These are phyloP conservation scores for Ondatra zibethicus DNA, from an alignment of 2,113 vertebrate species.

Conservation along the genomic window DNA sequence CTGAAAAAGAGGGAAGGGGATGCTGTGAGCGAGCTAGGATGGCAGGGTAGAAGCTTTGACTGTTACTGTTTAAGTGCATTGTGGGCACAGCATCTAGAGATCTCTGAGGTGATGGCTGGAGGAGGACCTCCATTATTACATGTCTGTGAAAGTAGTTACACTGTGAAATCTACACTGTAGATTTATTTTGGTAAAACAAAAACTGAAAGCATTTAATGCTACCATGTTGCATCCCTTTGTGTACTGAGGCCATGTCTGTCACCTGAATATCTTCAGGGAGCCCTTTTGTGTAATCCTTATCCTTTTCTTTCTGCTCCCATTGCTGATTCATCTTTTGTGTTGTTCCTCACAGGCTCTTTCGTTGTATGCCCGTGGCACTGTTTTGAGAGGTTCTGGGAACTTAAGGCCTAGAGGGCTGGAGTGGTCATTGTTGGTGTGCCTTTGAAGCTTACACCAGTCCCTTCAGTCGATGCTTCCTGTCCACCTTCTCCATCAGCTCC, in stretches of 20 bases:
- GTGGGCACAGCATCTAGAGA: background rate
- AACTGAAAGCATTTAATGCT: background rate
- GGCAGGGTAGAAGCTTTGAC: background rate
- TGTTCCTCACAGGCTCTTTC: background rate
- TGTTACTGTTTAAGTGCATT: background rate
- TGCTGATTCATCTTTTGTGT: background rate
- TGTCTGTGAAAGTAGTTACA: background rate
- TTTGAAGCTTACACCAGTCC: background rate
- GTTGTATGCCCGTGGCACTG: background rate
- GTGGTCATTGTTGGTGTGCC: background rate
- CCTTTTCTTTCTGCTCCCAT: background rate
- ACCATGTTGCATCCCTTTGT: background rate
- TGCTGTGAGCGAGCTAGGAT: background rate
- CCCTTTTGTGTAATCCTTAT: background rate
- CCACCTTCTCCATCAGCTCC: background rate
- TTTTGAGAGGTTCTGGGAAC: background rate
- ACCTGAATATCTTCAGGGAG: background rate
- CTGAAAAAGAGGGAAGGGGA: background rate
- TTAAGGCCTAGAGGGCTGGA: background rate
- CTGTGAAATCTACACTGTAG: background rate
- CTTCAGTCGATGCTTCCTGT: background rate
- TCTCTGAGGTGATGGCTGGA: background rate
- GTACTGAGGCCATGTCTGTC: background rate
- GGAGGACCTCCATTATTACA: background rate
- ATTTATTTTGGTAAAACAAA: slow-evolving; percentile 28